Base-by-base conservation (phyloP, 2,888 invertebrate species). In the Laothoe populi region DNA sequence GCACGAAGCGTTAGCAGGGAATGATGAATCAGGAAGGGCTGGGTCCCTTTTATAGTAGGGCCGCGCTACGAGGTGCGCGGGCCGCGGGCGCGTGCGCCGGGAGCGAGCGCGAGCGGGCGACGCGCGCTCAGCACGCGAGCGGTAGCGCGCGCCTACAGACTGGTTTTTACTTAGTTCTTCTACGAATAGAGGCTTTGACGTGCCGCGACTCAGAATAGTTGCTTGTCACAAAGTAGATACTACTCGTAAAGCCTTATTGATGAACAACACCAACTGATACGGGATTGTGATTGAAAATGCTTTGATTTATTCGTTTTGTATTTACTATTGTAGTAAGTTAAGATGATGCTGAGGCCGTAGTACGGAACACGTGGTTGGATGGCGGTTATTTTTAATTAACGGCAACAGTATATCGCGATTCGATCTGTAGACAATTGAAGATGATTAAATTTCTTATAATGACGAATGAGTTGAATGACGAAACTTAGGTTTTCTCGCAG, bases 1-100 rank as follows among this genome's bases (percentile, higher is more conserved):
- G 79, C 86, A 73, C 86, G 84, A 74, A 79, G 84, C 82, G 80
- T 81, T 74, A 83, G 87, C 82, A 82, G 86, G 90, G 92, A 91
- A 87, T 92, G 92, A 84, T 87, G 83, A 81, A 84, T 79, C 84
- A 78, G 88, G 90, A 90, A 91, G 92, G 91, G 90, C 82, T 82
- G 74, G 70, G 72, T 77, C 75, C 76, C 70, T 84, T 92, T 79
- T 91, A 92, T 92, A 90, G 80, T 63, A 72, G 74, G 77, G 75
- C 78, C 77, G 67, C 72, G 63, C 68, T 64, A 73, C 70, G 70
- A 70, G 69, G 62, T 68, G 77, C 73, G 85, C 83, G 73, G 77
- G 83, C 79, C 73, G 85, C 83, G 73, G 77, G 83, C 79, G 77
- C 81, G 81, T 76, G 78, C 74, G 74, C 70, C 70, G 70, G 69